These are phyloP conservation scores for Heliconius himera DNA, from an alignment of 1,140 invertebrate species.

Conservation along the genomic window DNA sequence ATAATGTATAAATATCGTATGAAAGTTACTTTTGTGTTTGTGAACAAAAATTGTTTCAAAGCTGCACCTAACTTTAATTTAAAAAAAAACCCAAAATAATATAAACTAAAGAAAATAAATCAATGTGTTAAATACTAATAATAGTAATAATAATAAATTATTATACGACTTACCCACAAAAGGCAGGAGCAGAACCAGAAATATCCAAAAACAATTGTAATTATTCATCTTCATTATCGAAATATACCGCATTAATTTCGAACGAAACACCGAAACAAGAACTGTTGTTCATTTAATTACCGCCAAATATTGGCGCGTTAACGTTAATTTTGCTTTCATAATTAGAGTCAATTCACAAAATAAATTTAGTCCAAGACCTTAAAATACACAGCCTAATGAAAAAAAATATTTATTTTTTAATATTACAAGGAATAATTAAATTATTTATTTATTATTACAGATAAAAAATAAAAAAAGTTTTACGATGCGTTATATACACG, in stretches of 20 bases:
- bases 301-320: conserved; percentile 46
- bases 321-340: conserved; percentile 48
- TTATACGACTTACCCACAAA: conserved; percentile 42
- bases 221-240: conserved; percentile 47
- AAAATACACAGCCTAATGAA: conserved; percentile 23
- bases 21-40: no score
- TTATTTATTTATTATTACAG: not conserved
- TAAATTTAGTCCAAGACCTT: conserved; percentile 27
- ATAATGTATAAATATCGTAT: not conserved
- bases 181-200: conserved; percentile 42
- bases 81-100: no score
- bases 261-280: conserved; percentile 35
- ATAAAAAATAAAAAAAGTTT: conserved; percentile 26
- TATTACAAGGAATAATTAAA: not conserved
- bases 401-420: no score
- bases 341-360: conserved; percentile 34
- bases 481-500: conserved; percentile 55
- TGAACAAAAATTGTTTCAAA: no score
- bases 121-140: not conserved
- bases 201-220: conserved; percentile 45
- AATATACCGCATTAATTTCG: conserved; percentile 30
- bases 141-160: not conserved
- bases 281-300: conserved; percentile 49
- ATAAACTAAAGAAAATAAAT: no score
- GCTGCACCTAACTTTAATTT: no score